Percentiles rank a stretch among this genome's conserved stretches.
Conservation (phyloP, 2,888 invertebrate genomes). For the Brenthis daphne region DNA sequence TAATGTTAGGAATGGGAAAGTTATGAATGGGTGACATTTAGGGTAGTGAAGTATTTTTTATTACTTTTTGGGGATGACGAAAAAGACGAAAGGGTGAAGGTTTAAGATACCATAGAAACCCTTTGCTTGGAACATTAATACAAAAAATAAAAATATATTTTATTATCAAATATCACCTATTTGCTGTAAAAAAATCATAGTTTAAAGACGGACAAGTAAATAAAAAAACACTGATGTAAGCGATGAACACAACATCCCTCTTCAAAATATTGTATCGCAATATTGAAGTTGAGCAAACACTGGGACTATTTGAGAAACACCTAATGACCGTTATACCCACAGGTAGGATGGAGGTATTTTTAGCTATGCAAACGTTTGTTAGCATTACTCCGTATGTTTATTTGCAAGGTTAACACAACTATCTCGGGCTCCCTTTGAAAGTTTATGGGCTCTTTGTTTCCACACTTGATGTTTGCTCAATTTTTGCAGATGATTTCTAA, state of each 20-base stretch:
- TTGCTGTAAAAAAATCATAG: too few relatives aligned
- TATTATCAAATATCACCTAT: too few relatives aligned
- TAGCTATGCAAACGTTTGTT: slow-evolving; percentile 36
- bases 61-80: too few relatives aligned
- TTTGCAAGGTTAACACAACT: slow-evolving; percentile 47
- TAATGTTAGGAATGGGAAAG: too few relatives aligned
- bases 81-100: too few relatives aligned
- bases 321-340: slow-evolving; percentile 27
- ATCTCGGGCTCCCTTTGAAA: slow-evolving; percentile 33
- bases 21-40: too few relatives aligned
- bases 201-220: not conserved
- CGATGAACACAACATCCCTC: not conserved
- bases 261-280: slow-evolving; percentile 8
- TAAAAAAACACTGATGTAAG: not conserved
- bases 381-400: slow-evolving; percentile 48
- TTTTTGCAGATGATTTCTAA: slow-evolving; percentile 10
- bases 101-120: too few relatives aligned
- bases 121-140: too few relatives aligned
- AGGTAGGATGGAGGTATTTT: slow-evolving; percentile 24
- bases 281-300: slow-evolving; percentile 2
- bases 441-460: slow-evolving; percentile 33
- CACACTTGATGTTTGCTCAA: slow-evolving; percentile 21
- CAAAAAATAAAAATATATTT: too few relatives aligned
- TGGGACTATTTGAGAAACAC: slow-evolving; percentile 13
- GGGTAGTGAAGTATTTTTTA: too few relatives aligned